Evolutionary conservation across 1,140 invertebrate genomes (phyloP), one percentile per base, ranked within the genome.

Genomic region (Drosophila baimaii): DNA sequence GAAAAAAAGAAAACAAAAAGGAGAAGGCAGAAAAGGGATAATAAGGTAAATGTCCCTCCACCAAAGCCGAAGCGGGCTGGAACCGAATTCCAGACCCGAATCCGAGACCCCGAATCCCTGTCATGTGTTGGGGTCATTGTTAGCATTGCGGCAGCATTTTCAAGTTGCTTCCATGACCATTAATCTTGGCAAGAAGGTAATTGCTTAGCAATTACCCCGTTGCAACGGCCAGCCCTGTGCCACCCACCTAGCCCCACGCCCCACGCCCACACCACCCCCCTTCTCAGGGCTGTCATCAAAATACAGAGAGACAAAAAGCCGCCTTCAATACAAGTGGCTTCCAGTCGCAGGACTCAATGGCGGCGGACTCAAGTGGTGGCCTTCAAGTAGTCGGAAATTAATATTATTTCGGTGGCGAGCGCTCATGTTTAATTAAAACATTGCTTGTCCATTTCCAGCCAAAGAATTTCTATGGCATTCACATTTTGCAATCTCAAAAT

Each of bases 111-210:
- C 33, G 54, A n/a, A n/a, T n/a, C n/a, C 51, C 29, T 75, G 72
- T 76, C 63, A 58, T 79, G 80, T 79, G 58, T 78, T 51, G 66
- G 79, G 79, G 65, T 82, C 75, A 86, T 85, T 85, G 81, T 85
- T 86, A 75, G 82, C 82, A 85, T 81, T 86, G 81, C 81, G 82
- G 81, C 82, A 85, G 77, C 78, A 85, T 86, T 86, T 88, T 82
- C 71, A 73, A 73, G 71, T 75, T 75, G 59, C 70, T 75, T 65
- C 58, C 82, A 85, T 88, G 82, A 85, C 82, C 82, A 85, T 85
- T 85, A 85, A 85, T 88, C 83, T 88, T 86, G 57, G 78, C 82
- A 88, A 89, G 80, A 84, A 83, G 83, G 83, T 88, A 88, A 88
- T 88, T 88, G 84, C 84, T 89, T 78, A 89, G 80, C 84, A 88